Percentiles rank a stretch among this genome's conserved stretches.
phyloP scores from a whole-genome alignment of 2,797 vertebrate species.

The Halcyon chelicuti region DNA sequence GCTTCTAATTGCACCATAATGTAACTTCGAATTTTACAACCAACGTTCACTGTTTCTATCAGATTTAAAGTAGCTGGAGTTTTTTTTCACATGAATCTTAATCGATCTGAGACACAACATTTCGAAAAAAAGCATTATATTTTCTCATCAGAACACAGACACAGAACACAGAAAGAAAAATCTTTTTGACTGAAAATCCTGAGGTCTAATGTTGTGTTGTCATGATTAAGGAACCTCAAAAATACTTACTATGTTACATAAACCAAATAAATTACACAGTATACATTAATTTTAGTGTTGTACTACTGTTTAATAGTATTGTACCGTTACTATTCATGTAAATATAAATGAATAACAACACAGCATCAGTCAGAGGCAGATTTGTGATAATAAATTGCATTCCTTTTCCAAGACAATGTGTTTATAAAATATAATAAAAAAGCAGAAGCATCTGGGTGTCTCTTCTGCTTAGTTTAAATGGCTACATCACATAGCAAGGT shows the following conservation, averaged over 20 bases:
- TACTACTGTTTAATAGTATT: background rate
- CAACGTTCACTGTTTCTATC: background rate
- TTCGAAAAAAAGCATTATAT: rapidly evolving
- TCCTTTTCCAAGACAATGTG: background rate
- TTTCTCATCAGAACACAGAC: background rate
- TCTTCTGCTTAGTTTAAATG: background rate
- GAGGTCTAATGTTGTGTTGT: background rate
- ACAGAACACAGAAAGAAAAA: background rate
- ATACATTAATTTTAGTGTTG: background rate
- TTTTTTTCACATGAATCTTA: background rate
- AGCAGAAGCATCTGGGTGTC: background rate
- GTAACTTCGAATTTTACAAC: background rate
- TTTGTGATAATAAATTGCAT: background rate
- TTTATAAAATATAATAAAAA: background rate
- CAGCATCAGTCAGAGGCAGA: background rate
- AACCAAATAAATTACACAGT: background rate
- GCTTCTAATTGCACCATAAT: background rate
- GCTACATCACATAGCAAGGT: background rate
- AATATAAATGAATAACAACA: background rate
- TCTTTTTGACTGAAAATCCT: background rate
- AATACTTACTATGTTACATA: background rate
- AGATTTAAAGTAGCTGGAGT: background rate
- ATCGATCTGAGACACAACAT: background rate
- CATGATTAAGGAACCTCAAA: background rate
- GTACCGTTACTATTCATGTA: background rate